Evolutionary conservation across 2,888 invertebrate species (phyloP).

Genomic region (Macrosoma leucophasiata): DNA sequence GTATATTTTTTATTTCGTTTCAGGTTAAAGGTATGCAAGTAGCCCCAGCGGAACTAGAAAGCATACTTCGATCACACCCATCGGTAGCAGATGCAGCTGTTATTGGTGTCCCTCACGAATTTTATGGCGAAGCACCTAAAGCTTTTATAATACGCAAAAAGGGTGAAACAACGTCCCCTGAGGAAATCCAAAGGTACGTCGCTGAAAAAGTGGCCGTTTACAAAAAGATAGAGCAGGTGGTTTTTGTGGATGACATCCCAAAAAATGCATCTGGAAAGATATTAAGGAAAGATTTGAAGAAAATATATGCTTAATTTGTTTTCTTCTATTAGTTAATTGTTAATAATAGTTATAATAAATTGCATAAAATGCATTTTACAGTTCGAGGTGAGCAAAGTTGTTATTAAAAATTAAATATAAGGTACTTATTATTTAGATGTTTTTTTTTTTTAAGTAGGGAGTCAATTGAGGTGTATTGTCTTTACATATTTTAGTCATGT

Average conservation of each 20-base stretch:
- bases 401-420: too few species aligned
- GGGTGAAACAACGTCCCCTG: constrained; percentile 56
- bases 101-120: constrained; percentile 83
- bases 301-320: constrained; percentile 47
- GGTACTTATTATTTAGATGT: too few species aligned
- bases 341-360: too few species aligned
- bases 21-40: constrained; percentile 85
- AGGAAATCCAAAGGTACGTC: constrained; percentile 71
- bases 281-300: constrained; percentile 78
- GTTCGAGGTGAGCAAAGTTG: too few species aligned
- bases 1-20: neutral
- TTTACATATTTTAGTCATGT: too few species aligned
- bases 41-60: constrained; percentile 92
- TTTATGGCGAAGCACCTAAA: constrained; percentile 85
- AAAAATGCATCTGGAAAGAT: constrained; percentile 89
- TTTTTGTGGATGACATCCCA: constrained; percentile 82
- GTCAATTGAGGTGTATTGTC: too few species aligned
- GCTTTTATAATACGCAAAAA: constrained; percentile 82
- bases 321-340: constrained; percentile 1
- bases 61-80: constrained; percentile 82
- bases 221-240: constrained; percentile 82
- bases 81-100: constrained; percentile 89
- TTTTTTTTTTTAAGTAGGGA: too few species aligned
- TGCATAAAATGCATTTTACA: constrained; percentile 2
- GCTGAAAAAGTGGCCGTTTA: constrained; percentile 83